Percentiles rank a stretch among this genome's conserved stretches.
These are phyloP conservation scores for Equus przewalskii DNA, from an alignment of 2,113 vertebrate genomes.

Conservation along the genomic window DNA sequence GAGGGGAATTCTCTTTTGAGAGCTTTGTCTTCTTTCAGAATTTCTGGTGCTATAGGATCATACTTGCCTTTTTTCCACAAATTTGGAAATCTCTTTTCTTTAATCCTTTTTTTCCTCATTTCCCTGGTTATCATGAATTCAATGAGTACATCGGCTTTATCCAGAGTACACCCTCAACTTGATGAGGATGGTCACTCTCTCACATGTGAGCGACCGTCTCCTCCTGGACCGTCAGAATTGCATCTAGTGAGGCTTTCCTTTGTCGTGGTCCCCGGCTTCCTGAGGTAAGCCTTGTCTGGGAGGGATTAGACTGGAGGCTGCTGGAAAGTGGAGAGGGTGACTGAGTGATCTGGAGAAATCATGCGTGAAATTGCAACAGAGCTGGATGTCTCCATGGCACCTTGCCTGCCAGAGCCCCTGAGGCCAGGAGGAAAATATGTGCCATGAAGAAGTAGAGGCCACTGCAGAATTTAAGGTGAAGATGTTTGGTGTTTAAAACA, in stretches of 20 bases:
- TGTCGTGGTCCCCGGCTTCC: accelerated
- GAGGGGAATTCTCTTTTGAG: neutral
- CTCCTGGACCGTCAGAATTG: too few relatives aligned
- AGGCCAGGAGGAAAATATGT: neutral
- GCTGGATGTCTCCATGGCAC: accelerated
- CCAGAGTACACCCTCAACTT: too few relatives aligned
- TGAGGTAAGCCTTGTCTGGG: accelerated
- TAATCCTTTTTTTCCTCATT: neutral
- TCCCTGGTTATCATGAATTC: too few relatives aligned
- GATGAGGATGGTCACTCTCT: neutral
- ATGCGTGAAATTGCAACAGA: accelerated
- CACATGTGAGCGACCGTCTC: accelerated
- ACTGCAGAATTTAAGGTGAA: accelerated
- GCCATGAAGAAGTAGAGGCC: accelerated
- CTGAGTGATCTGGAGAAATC: neutral
- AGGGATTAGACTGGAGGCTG: neutral
- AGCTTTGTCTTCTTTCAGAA: neutral
- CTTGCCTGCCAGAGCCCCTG: neutral
- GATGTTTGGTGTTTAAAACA: neutral
- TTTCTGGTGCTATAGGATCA: neutral
- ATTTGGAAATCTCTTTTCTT: neutral
- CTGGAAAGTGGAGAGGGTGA: neutral
- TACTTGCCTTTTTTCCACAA: neutral
- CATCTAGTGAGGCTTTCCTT: too few relatives aligned
- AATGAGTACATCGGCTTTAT: too few relatives aligned